Base-by-base conservation (phyloP, 2,113 vertebrate species). In the Phrynosoma blainvillii region DNA sequence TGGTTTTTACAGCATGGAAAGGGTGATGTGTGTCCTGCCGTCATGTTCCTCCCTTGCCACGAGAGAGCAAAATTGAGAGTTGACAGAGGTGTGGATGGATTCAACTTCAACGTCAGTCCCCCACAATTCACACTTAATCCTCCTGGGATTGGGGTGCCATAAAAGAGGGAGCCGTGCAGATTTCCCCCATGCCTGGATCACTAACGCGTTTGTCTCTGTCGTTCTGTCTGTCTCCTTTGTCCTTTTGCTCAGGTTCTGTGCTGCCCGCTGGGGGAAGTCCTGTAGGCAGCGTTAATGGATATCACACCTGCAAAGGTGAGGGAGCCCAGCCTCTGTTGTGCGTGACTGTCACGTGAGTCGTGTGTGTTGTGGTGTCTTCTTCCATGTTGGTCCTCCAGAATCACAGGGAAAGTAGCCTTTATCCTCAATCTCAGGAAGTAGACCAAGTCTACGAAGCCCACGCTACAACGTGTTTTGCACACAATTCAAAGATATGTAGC, bases 281-380 rank as follows among this genome's bases (percentile, higher is more conserved):
- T 4, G 87, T 94, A 89, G 97, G 98, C 97, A 99, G 98, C 93
- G 95, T 99, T 95, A 99, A 99, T 87, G 99, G 98, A 95, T 99
- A 98, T 97, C 98, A 99, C 97, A 99, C 98, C n/a, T 99, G 98
- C 95, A 99, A 99, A 99, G 99, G 99, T 99, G 98, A 99, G 98
- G 91, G 88, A 40, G 88, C 91, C 9, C 47, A 59, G 81, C n/a
- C 42, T 7, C 42, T 7, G 20, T 2, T 76, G 6, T 82, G 71
- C 30, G 81, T 89, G 71, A 56, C 16, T 23, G 20, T 1, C 71
- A 25, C 56, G n/a, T 68, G 71, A 20, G n/a, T 56, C 47, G 16
- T 65, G 70, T 92, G 85, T 82, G 47, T 84, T 47, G 47, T 47
- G 47, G 47, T 47, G 47, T 47, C 47, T 47, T 47, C 36, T 36